These are phyloP conservation scores for Temnothorax nylanderi DNA, from an alignment of 1,140 invertebrate species.

Conservation along the genomic window DNA sequence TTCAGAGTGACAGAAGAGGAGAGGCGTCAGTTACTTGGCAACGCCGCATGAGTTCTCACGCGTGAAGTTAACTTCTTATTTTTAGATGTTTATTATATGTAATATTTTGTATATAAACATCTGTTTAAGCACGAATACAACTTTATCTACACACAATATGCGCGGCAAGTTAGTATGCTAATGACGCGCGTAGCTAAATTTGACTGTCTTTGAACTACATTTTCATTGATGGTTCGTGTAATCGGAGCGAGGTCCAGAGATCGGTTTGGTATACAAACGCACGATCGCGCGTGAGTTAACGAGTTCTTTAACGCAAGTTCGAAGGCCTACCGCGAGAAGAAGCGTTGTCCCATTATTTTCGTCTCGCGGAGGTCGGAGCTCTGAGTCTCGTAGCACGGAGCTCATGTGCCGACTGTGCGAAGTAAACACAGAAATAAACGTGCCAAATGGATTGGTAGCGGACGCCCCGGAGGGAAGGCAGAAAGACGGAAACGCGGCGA, in stretches of 20 bases:
- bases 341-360: neutral
- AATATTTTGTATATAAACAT: no score
- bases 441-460: conserved; percentile 45
- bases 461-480: conserved; percentile 26
- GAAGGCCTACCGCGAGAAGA: neutral
- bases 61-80: no score
- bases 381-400: neutral
- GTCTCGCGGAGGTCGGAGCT: neutral
- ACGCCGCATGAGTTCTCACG: no score
- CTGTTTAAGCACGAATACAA: no score
- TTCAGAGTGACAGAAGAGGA: no score
- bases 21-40: no score
- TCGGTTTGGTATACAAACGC: conserved; percentile 24
- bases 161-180: neutral
- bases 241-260: conserved; percentile 20
- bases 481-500: conserved; percentile 52
- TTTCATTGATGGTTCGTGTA: conserved; percentile 21
- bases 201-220: conserved; percentile 4
- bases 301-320: neutral
- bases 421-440: conserved; percentile 60
- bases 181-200: neutral
- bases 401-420: conserved; percentile 20
- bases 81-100: no score
- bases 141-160: neutral
- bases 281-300: neutral